A percentile compares a stretch with the other conserved stretches of the same genome.
These are phyloP conservation scores for Drosophila nasuta DNA, from an alignment of 1,140 invertebrate species.

Conservation along the genomic window DNA sequence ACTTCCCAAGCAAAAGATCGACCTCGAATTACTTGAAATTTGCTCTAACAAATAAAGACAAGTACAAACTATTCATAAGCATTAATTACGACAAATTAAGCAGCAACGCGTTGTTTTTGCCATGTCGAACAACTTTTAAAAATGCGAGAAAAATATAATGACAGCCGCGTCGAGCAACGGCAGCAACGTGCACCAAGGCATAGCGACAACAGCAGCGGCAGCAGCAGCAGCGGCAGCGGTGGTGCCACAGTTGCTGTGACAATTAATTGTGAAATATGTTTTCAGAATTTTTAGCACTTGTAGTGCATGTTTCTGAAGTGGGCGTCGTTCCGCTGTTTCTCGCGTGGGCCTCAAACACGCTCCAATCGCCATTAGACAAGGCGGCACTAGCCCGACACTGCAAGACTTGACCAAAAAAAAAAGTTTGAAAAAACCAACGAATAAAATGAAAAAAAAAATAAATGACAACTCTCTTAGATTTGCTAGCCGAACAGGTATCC, in stretches of 20 bases:
- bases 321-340: slow-evolving; percentile 47
- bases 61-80: slow-evolving; percentile 82
- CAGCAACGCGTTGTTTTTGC: slow-evolving; percentile 79
- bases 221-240: slow-evolving; percentile 20
- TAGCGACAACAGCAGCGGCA: slow-evolving; percentile 9
- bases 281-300: slow-evolving; percentile 82
- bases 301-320: slow-evolving; percentile 73
- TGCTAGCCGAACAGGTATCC: background rate
- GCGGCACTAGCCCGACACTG: slow-evolving; percentile 2
- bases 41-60: slow-evolving; percentile 75
- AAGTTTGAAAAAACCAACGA: background rate
- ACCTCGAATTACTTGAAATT: slow-evolving; percentile 34
- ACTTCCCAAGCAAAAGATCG: slow-evolving; percentile 11
- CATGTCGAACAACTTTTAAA: slow-evolving; percentile 82
- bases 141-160: slow-evolving; percentile 78
- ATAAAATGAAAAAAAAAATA: background rate
- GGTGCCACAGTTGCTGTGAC: slow-evolving; percentile 63
- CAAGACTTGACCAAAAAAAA: slow-evolving; percentile 13
- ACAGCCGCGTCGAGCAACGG: slow-evolving; percentile 27
- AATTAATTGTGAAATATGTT: slow-evolving; percentile 84
- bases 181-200: slow-evolving; percentile 14
- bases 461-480: background rate
- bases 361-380: slow-evolving; percentile 41
- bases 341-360: slow-evolving; percentile 40
- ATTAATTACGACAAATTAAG: slow-evolving; percentile 84